phyloP scores from a whole-genome alignment of 1,140 invertebrate genomes.

The Linepithema humile region DNA sequence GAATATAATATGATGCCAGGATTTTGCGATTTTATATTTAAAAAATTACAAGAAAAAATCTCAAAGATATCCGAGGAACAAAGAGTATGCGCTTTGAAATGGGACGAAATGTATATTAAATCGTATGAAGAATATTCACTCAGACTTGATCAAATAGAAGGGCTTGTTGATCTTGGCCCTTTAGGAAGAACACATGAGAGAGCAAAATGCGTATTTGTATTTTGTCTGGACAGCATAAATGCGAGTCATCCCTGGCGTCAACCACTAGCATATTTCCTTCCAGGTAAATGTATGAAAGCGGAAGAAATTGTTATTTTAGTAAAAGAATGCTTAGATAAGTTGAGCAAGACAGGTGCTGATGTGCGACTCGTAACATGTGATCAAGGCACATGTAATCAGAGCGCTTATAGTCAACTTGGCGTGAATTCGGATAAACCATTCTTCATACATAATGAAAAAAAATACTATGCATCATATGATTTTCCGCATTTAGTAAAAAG shows the following conservation, averaged over 20 bases:
- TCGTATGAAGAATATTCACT: background rate
- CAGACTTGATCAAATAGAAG: background rate
- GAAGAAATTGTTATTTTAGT: background rate
- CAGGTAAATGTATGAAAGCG: background rate
- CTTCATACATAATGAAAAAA: background rate
- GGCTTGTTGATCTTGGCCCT: background rate
- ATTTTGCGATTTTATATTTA: background rate
- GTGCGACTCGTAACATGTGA: no score
- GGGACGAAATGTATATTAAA: background rate
- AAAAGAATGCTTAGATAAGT: background rate
- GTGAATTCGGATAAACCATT: background rate
- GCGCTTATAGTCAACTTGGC: background rate
- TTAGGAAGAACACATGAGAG: background rate
- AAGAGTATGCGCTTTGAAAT: background rate
- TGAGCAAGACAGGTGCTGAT: no score
- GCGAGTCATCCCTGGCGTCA: background rate
- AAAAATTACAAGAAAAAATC: background rate
- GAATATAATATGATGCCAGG: background rate
- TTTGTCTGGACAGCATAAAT: background rate
- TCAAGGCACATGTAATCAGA: background rate
- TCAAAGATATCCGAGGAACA: background rate
- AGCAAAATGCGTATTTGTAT: background rate
- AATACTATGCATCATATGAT: background rate
- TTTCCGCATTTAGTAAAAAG: background rate
- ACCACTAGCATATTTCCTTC: background rate